A percentile compares a stretch with the other conserved stretches of the same genome.
Conservation (phyloP, 2,888 invertebrate genomes). For the Syritta pipiens region DNA sequence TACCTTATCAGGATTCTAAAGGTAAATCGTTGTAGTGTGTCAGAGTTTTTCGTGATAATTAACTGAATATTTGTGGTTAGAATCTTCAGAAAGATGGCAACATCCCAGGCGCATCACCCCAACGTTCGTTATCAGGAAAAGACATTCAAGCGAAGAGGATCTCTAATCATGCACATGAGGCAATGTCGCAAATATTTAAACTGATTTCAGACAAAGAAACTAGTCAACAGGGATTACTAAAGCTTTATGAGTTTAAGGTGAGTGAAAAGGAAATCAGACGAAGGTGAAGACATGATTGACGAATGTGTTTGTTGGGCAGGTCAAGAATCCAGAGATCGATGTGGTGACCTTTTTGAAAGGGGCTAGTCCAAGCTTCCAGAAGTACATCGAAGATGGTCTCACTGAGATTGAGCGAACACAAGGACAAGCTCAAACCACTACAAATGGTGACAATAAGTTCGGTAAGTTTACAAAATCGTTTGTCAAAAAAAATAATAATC, state of each 20-base stretch:
- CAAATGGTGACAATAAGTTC: slow-evolving; percentile 70
- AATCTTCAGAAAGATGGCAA: slow-evolving; percentile 82
- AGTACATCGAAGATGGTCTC: slow-evolving; percentile 79
- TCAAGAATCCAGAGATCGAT: slow-evolving; percentile 79
- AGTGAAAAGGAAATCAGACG: background rate
- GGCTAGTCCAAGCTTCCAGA: slow-evolving; percentile 78
- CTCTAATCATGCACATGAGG: slow-evolving; percentile 90
- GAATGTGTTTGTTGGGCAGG: slow-evolving; percentile 71
- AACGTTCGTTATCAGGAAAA: slow-evolving; percentile 75
- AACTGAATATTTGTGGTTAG: slow-evolving; percentile 58
- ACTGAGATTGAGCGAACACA: slow-evolving; percentile 77
- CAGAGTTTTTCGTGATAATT: background rate
- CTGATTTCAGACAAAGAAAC: slow-evolving; percentile 94
- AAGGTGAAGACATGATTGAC: background rate
- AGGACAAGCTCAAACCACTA: slow-evolving; percentile 52
- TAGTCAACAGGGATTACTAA: slow-evolving; percentile 87
- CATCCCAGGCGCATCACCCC: slow-evolving; percentile 77
- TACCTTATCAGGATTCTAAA: slow-evolving; percentile 91
- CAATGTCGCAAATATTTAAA: slow-evolving; percentile 92
- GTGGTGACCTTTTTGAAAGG: slow-evolving; percentile 78
- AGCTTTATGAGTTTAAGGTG: slow-evolving; percentile 79
- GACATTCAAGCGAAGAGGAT: slow-evolving; percentile 81
- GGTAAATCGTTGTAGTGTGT: slow-evolving; percentile 72
- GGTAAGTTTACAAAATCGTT: slow-evolving; percentile 45
- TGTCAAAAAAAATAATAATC: too few species aligned